phyloP scores from a whole-genome alignment of 2,888 invertebrate species.

The Crematogaster levior region DNA sequence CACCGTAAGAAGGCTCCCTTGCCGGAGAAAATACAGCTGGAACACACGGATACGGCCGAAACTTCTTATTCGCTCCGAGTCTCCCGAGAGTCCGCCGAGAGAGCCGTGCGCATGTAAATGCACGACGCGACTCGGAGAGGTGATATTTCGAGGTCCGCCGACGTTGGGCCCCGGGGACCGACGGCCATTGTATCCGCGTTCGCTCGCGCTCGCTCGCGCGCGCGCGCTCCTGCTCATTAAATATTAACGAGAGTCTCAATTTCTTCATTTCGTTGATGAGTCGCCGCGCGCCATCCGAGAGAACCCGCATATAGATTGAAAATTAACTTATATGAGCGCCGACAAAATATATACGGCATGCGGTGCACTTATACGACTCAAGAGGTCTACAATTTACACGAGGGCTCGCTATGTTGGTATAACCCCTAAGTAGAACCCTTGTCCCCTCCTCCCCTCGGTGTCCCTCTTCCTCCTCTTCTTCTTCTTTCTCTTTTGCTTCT shows the following conservation, averaged over 20 bases:
- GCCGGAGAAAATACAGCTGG: conserved; percentile 22
- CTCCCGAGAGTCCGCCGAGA: conserved; percentile 16
- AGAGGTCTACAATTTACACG: conserved; percentile 82
- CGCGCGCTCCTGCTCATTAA: conserved; percentile 81
- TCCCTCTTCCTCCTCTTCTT: conserved; percentile 13
- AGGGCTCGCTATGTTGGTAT: conserved; percentile 77
- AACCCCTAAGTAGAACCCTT: conserved; percentile 77
- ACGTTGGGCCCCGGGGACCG: conserved; percentile 56
- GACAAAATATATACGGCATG: conserved; percentile 83
- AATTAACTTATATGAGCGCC: conserved; percentile 86
- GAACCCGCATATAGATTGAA: conserved; percentile 86
- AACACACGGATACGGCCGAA: conserved; percentile 11
- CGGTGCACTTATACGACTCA: conserved; percentile 79
- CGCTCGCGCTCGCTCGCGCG: conserved; percentile 61
- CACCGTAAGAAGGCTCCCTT: conserved; percentile 17
- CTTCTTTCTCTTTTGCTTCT: conserved; percentile 12
- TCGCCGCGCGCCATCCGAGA: conserved; percentile 82
- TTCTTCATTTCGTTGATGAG: conserved; percentile 85
- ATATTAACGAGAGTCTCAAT: conserved; percentile 85
- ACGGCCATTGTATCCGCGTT: conserved; percentile 77
- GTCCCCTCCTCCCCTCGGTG: conserved; percentile 39
- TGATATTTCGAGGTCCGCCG: conserved; percentile 77
- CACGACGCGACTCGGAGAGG: conserved; percentile 65
- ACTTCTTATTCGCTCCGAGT: conserved; percentile 19
- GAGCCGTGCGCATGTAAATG: conserved; percentile 46